Conservation (phyloP, 1,140 invertebrate genomes). For the Pentalonia nigronervosa region DNA sequence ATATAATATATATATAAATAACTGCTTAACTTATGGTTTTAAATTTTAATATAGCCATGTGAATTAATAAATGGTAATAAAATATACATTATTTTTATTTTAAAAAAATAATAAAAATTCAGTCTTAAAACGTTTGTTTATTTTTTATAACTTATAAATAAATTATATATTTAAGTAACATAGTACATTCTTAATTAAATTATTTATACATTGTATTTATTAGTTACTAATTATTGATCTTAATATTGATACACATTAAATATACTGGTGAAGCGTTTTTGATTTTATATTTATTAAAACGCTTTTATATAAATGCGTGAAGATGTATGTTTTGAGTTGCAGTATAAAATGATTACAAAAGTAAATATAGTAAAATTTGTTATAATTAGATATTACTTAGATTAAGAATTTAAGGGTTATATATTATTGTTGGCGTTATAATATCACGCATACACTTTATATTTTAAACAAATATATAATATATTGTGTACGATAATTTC, state of each 20-base stretch:
- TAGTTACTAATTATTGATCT: no score
- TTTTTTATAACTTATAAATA: not conserved
- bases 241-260: not conserved
- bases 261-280: not conserved
- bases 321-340: not conserved
- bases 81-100: not conserved
- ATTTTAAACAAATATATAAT: not conserved
- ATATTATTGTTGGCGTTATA: not conserved
- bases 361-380: not conserved
- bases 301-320: not conserved
- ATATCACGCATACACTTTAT: not conserved
- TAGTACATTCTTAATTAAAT: not conserved
- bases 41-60: not conserved
- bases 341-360: not conserved
- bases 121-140: not conserved
- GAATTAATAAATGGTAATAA: not conserved
- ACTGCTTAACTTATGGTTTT: not conserved
- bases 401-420: not conserved
- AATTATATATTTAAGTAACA: not conserved
- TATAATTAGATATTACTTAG: no score
- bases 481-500: not conserved
- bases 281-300: not conserved
- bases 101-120: not conserved
- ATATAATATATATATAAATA: not conserved
- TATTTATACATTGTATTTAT: not conserved